Evolutionary conservation across 2,797 vertebrate species (phyloP), one percentile per base, ranked within the genome.

Genomic region (Acanthurus tractus): DNA sequence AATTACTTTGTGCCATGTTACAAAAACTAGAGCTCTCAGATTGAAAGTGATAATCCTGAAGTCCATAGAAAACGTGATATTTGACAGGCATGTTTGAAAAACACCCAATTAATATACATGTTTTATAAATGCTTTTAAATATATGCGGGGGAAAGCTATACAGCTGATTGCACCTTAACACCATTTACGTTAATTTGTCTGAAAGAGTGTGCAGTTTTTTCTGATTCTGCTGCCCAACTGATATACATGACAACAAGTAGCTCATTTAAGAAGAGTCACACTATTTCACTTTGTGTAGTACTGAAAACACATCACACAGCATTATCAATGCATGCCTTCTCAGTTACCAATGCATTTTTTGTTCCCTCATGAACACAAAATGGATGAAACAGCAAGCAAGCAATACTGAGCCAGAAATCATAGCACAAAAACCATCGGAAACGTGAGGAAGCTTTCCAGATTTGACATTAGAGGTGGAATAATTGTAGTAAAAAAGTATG

Each of bases 41-140:
- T 56, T 66, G 18, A 25, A 52, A 63, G 45, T 52, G 56, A 76
- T 22, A 61, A 61, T 61, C 72, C 71, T 70, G 23, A 65, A 65
- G 48, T 53, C 59, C 8, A 44, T 18, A 55, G 8, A 49, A 25
- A 63, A 55, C 8, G n/a, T 15, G 18, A 40, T 18, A 59, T 48
- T 8, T 80, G 3, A 14, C 18, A 53, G 14, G 18, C 49, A 15
- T 49, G 42, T 46, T 46, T 36, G 12, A 42, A 10, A 49, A 9
- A 29, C 18, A 50, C 2, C 18, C 18, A 6, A 17, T 57, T 13
- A 49, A n/a, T 7, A 68, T 12, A 18, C n/a, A 56, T 3, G 0
- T 49, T 22, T 49, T 20, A 20, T 2, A 42, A 59, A 59, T 54
- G 9, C 8, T 20, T 45, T 15, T 7, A 8, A 45, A 58, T 34